Evolutionary conservation across 2,113 vertebrate genomes (phyloP), one percentile per base, ranked within the genome.

Genomic region (Dipodomys spectabilis): DNA sequence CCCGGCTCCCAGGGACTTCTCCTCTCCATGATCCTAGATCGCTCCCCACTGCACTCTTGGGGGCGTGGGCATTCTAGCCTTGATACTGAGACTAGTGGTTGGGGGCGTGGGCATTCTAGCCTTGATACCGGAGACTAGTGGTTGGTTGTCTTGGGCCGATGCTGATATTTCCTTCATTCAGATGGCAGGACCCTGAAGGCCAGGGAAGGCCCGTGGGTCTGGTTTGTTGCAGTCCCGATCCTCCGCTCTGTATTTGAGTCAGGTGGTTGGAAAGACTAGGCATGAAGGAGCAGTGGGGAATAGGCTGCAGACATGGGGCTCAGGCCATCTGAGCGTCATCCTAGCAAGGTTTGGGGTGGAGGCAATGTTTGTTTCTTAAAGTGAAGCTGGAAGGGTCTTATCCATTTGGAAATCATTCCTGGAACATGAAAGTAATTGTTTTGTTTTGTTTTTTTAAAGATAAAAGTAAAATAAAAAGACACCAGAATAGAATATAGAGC

Each of bases 341-440:
- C 64, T 69, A 20, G 44, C 88, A 73, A 77, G 64, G 39, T 75
- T 74, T 92, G 93, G 12, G 53, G 83, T 79, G 35, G 87, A 87
- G 64, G 57, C 69, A 93, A 2, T 65, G 23, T 93, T 92, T 91
- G 82, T 49, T 81, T 93, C 75, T 92, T 86, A 32, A 1, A 78
- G 83, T n/a, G 45, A 83, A 67, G 77, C 82, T 90, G 72, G 80
- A 74, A 77, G 60, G 32, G n/a, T 93, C 71, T 91, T 71, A 87
- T 93, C 44, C 87, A 84, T 92, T 95, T 95, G 94, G 93, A 93
- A 87, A 71, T n/a, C 60, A 75, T 93, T 95, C 94, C 91, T 91
- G 62, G 83, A 87, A 84, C 73, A 78, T 49, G 57, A 93, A 60
- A 89, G 25, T 83, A 81, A 77, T 12, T 91, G 84, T 80, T 73